phyloP scores from a whole-genome alignment of 2,888 invertebrate genomes.

The Drosophila pseudotakahashii region DNA sequence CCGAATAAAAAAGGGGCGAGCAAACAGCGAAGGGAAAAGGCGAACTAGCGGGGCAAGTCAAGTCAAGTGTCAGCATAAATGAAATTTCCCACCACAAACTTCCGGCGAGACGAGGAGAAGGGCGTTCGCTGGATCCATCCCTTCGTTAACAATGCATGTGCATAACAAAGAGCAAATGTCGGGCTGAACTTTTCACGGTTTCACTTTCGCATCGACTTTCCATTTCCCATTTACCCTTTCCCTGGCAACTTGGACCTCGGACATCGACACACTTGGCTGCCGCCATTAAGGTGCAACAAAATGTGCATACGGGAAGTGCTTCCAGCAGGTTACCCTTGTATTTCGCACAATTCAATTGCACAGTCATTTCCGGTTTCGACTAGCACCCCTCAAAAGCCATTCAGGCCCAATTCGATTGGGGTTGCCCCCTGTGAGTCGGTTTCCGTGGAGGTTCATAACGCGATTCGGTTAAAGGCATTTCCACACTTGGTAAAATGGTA shows the following conservation, averaged over 20 bases:
- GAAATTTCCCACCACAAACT: constrained; percentile 81
- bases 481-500: background rate
- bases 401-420: constrained; percentile 8
- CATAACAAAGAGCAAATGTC: constrained; percentile 54
- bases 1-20: constrained; percentile 25
- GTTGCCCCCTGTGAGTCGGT: background rate
- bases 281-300: constrained; percentile 69
- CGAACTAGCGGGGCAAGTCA: constrained; percentile 46
- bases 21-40: constrained; percentile 20
- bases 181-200: constrained; percentile 63
- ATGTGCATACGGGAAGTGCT: constrained; percentile 60
- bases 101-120: constrained; percentile 52
- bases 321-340: constrained; percentile 41
- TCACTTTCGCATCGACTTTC: constrained; percentile 61
- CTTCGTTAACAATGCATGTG: constrained; percentile 70
- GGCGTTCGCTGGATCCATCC: constrained; percentile 16
- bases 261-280: constrained; percentile 75
- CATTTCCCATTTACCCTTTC: constrained; percentile 15
- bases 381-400: constrained; percentile 34
- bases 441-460: background rate
- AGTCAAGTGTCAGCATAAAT: constrained; percentile 81
- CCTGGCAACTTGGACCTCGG: constrained; percentile 16
- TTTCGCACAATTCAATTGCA: constrained; percentile 72
- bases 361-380: constrained; percentile 64
- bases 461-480: background rate